Base-by-base conservation (phyloP, 2,888 invertebrate species). In the Clitarchus hookeri region DNA sequence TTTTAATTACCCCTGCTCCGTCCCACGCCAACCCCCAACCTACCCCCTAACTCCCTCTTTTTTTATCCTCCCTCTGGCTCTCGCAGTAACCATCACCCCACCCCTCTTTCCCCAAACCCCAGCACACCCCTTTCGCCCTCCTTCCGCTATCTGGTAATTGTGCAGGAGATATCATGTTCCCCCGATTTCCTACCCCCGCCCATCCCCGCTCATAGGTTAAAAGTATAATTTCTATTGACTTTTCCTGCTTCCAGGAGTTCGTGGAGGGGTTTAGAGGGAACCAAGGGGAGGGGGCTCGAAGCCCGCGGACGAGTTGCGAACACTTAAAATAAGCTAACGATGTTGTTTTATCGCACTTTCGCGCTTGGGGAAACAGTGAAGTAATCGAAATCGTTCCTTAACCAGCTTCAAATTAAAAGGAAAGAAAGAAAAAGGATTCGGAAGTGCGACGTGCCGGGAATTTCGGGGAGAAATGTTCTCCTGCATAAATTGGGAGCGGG, bases 111-210 rank as follows among this genome's bases (percentile, higher is more conserved):
- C n/a, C n/a, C 65, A 65, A n/a, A 19, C 65, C 65, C 65, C 36
- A 65, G 3, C 65, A 11, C 65, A 48, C 3, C 16, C 16, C n/a
- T 65, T 65, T 65, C 16, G 23, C 65, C 65, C 19, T n/a, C 65
- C 65, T 65, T 65, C 65, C 65, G 8, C 65, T 65, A 65, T 65
- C 65, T 65, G 65, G 65, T 65, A 65, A 65, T 65, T 65, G 65
- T n/a, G 65, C 65, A 65, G 65, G 65, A 65, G 65, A 65, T 65
- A 65, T 65, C 65, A n/a, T 65, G 65, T 65, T 65, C n/a, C 65
- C 36, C n/a, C 65, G 12, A 65, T 65, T 65, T 65, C 65, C 65
- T 65, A 48, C 65, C 65, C 65, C 65, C 65, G 65, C 65, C 65
- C 0, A n/a, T 23, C 65, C 48, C 65, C n/a, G 1, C 16, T 8